Evolutionary conservation across 2,113 vertebrate genomes (phyloP), one percentile per base, ranked within the genome.

Genomic region (Python bivittatus): DNA sequence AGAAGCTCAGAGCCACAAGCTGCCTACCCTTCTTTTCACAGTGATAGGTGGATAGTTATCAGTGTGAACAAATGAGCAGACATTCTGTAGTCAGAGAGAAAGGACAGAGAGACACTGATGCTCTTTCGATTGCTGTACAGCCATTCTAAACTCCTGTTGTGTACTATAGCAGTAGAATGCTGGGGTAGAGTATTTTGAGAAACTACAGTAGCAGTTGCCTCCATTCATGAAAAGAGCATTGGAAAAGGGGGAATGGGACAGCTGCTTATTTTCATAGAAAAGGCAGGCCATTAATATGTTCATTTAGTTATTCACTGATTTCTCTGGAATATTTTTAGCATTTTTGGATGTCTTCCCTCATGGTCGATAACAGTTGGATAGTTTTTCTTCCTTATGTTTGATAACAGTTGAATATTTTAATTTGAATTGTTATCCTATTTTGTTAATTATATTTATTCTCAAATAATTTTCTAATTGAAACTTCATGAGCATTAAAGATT

Each of bases 401-500:
- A 1, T 38, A 38, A 22, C 27, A 33, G 29, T 48, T 86, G 38
- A 48, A 85, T 23, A 52, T 33, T 91, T 90, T 44, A 58, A 52
- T 53, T 64, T 86, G 84, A 68, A 23, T 86, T 54, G 44, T 17
- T 4, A 27, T 56, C 53, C 12, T 64, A 33, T 54, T 29, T 72
- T 89, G 9, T 68, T 68, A 53, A n/a, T 64, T 68, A 20, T 68
- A 53, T 90, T 90, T 20, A 88, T 25, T 79, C 72, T 38, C n/a
- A 20, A 79, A 17, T 79, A 79, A 38, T 42, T 17, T 42, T 79
- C 72, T 42, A 79, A 79, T 42, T 79, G 2, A 42, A 79, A 42
- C 61, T 72, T 84, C 38, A n/a, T 92, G 60, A 89, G 54, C 52
- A 86, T 86, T 68, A 90, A 90, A 92, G 52, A 44, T 60, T 90